phyloP scores from a whole-genome alignment of 2,113 vertebrate genomes.

The Ctenodactylus gundi region DNA sequence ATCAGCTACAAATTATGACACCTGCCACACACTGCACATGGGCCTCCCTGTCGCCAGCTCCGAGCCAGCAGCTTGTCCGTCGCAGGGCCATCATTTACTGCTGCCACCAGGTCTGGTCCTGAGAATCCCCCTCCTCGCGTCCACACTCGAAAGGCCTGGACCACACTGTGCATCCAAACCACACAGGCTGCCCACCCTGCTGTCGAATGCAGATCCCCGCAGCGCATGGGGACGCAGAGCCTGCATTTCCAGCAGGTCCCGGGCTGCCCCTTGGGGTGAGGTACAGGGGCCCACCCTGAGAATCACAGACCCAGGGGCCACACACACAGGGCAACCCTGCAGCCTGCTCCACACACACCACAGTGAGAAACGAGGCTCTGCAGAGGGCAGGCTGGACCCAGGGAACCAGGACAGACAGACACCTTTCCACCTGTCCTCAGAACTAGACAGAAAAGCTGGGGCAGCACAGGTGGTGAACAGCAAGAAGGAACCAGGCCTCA shows the following conservation, averaged over 20 bases:
- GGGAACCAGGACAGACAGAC: background rate
- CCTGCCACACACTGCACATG: no score
- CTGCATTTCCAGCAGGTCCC: background rate
- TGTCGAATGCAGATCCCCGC: no score
- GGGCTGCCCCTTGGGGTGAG: background rate
- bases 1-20: no score
- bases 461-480: background rate
- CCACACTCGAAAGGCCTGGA: background rate
- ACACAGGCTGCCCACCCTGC: background rate
- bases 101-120: no score
- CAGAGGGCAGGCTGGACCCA: background rate
- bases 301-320: background rate
- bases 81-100: no score
- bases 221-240: no score
- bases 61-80: no score
- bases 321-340: background rate
- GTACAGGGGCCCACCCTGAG: background rate
- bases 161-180: background rate
- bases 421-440: background rate
- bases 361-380: background rate
- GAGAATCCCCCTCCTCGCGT: no score
- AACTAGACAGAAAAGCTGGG: background rate
- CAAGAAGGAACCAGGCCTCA: background rate
- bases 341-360: background rate
- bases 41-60: no score